Conservation (phyloP, 2,888 invertebrate genomes). For the Eupithecia subfuscata region DNA sequence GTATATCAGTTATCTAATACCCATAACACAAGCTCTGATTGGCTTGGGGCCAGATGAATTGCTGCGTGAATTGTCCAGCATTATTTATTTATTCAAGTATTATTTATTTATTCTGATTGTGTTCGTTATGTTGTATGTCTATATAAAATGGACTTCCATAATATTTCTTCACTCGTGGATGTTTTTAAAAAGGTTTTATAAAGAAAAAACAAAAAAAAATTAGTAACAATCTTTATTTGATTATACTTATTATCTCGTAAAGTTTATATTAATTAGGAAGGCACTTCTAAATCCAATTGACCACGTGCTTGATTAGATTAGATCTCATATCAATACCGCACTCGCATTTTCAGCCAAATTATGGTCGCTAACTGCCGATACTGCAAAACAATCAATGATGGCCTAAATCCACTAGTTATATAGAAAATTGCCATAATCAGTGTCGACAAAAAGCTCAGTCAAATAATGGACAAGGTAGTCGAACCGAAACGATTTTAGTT, state of each 20-base stretch:
- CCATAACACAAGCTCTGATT: too few relatives aligned
- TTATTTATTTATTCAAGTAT: too few relatives aligned
- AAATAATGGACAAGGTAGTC: not conserved
- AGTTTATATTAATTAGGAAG: not conserved
- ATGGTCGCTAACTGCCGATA: not conserved
- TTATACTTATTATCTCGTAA: not conserved
- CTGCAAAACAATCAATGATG: not conserved
- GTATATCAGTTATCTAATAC: too few relatives aligned
- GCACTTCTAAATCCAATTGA: not conserved
- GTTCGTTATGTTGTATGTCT: not conserved
- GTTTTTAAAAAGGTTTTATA: not conserved
- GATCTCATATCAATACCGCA: not conserved
- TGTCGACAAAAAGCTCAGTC: not conserved
- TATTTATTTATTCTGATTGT: not conserved
- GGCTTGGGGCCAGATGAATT: too few relatives aligned
- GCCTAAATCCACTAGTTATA: not conserved
- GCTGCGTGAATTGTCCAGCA: too few relatives aligned
- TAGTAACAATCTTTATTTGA: not conserved
- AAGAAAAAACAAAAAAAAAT: too few relatives aligned
- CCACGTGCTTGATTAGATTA: not conserved
- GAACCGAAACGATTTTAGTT: not conserved
- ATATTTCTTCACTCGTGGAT: not conserved
- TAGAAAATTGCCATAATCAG: not conserved
- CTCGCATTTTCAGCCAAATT: not conserved
- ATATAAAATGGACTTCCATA: too few relatives aligned